These are phyloP conservation scores for Sphyrna mokarran DNA, from an alignment of 2,113 vertebrate genomes.

Conservation along the genomic window DNA sequence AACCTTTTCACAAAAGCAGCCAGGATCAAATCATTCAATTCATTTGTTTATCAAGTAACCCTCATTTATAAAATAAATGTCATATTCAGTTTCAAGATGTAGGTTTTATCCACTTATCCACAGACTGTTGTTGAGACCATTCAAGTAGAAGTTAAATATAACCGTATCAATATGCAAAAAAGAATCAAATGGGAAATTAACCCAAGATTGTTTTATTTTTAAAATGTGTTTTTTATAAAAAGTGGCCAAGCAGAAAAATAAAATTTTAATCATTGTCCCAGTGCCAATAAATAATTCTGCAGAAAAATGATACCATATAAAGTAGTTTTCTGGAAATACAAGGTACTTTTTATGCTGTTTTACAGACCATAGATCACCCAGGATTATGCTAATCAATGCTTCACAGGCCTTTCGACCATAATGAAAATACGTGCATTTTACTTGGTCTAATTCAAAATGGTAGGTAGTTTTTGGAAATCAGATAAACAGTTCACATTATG, in stretches of 20 bases:
- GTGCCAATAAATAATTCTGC: not conserved
- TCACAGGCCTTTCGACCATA: not conserved
- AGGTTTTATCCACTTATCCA: not conserved
- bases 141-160: constrained; percentile 4
- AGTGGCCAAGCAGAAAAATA: not conserved
- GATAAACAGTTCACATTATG: not conserved
- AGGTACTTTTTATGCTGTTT: not conserved
- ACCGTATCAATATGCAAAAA: not conserved
- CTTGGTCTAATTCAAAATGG: not conserved
- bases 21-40: constrained; percentile 10
- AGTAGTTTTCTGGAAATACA: not conserved
- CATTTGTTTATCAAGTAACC: not conserved
- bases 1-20: constrained; percentile 20
- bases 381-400: not conserved
- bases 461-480: not conserved
- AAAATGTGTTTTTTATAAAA: not conserved
- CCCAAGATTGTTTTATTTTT: not conserved
- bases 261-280: not conserved
- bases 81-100: constrained; percentile 3
- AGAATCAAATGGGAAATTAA: not conserved
- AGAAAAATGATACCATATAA: not conserved
- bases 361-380: not conserved
- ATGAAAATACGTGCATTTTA: not conserved
- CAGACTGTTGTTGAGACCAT: not conserved
- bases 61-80: not conserved